phyloP scores from a whole-genome alignment of 1,140 invertebrate species.

The Acyrthosiphon pisum region DNA sequence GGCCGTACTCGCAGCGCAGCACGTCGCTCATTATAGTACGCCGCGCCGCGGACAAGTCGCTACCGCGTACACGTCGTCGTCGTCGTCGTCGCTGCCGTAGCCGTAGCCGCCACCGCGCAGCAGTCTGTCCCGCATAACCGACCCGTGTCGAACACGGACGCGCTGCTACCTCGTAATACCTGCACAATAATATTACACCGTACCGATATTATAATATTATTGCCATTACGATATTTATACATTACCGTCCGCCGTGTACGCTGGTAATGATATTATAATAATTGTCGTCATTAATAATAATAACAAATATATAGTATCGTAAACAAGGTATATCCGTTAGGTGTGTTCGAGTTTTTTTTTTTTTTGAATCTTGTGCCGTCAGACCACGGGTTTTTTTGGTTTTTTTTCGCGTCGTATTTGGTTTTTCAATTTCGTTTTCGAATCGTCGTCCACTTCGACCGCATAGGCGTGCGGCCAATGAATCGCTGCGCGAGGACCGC shows the following conservation, averaged over 20 bases:
- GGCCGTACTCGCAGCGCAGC: background rate
- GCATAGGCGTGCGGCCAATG: constrained; percentile 40
- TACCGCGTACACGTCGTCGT: constrained; percentile 18
- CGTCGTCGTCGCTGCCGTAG: background rate
- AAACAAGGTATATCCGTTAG: background rate
- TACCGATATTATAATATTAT: too few species aligned
- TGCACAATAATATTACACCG: background rate
- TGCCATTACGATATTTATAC: too few species aligned
- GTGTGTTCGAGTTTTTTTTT: background rate
- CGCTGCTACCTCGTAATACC: background rate
- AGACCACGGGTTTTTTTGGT: background rate
- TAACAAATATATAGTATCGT: too few species aligned
- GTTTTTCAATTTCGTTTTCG: background rate
- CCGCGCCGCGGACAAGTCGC: constrained; percentile 40
- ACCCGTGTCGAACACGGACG: background rate
- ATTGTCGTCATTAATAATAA: too few species aligned
- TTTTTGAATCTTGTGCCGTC: background rate
- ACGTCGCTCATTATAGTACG: constrained; percentile 25
- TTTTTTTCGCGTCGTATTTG: background rate
- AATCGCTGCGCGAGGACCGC: constrained; percentile 36
- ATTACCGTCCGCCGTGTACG: background rate
- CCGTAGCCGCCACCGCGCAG: background rate
- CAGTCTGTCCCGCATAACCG: constrained; percentile 38
- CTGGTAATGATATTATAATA: background rate
- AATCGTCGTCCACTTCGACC: background rate